phyloP scores from a whole-genome alignment of 2,888 invertebrate genomes.

The Hedya salicella region DNA sequence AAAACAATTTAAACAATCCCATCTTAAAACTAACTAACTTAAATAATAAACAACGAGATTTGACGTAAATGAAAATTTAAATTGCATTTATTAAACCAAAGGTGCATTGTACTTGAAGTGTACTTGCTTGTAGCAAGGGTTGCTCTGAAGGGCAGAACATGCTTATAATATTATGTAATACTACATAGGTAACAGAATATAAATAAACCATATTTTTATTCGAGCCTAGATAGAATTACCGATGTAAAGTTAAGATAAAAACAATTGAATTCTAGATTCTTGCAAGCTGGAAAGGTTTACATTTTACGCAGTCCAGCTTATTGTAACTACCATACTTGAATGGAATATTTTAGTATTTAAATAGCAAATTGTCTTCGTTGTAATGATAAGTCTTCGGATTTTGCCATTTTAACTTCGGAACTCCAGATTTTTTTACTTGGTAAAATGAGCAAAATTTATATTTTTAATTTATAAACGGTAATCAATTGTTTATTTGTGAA shows the following conservation, averaged over 20 bases:
- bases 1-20: conserved; percentile 51
- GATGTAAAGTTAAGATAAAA: background rate
- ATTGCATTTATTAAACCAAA: conserved; percentile 63
- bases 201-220: conserved; percentile 24
- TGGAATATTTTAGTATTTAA: no score
- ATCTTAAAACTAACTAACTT: conserved; percentile 49
- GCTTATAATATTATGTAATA: conserved; percentile 33
- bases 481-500: no score
- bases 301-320: no score
- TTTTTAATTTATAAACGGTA: no score
- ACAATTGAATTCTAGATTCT: background rate
- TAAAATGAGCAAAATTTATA: no score
- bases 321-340: no score
- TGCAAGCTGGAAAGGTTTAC: background rate
- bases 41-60: conserved; percentile 72
- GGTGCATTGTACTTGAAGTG: conserved; percentile 69
- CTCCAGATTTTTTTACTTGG: no score
- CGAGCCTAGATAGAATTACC: conserved; percentile 31
- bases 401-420: no score
- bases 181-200: conserved; percentile 21
- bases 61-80: conserved; percentile 58
- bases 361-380: no score
- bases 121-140: conserved; percentile 51
- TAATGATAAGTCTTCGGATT: no score
- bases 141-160: conserved; percentile 9